These are phyloP conservation scores for Mus spretus DNA, from an alignment of 2,797 vertebrate genomes.

Conservation along the genomic window DNA sequence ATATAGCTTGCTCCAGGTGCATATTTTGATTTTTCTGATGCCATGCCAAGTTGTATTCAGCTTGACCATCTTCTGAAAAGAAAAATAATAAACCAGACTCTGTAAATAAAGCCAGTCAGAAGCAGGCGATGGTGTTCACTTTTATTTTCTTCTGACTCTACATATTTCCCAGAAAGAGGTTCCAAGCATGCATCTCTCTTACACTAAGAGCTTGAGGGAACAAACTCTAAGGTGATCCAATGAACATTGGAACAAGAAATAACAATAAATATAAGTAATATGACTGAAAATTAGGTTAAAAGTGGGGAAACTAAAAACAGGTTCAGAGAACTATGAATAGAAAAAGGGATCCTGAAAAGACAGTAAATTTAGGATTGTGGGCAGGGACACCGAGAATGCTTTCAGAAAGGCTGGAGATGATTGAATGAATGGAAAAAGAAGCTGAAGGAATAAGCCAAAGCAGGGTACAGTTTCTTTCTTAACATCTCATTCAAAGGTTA, in stretches of 20 bases:
- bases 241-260: conserved; percentile 33
- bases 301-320: conserved; percentile 36
- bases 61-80: conserved; percentile 57
- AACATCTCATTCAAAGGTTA: conserved; percentile 17
- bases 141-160: conserved; percentile 64
- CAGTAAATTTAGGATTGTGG: background rate
- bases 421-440: background rate
- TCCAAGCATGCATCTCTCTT: conserved; percentile 17
- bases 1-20: conserved; percentile 17
- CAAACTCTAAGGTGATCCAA: background rate
- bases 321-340: background rate
- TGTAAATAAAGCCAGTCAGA: conserved; percentile 41
- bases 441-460: background rate
- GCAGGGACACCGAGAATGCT: conserved; percentile 3
- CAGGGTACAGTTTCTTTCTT: background rate
- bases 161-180: conserved; percentile 51
- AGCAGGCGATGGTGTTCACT: conserved; percentile 21
- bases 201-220: background rate
- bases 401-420: conserved; percentile 47
- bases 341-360: conserved; percentile 12
- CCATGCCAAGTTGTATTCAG: conserved; percentile 42
- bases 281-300: conserved; percentile 47
- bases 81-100: conserved; percentile 38
- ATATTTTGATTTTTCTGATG: conserved; percentile 35
- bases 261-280: conserved; percentile 36